phyloP scores from a whole-genome alignment of 2,888 invertebrate species.

The Drosophila recens region DNA sequence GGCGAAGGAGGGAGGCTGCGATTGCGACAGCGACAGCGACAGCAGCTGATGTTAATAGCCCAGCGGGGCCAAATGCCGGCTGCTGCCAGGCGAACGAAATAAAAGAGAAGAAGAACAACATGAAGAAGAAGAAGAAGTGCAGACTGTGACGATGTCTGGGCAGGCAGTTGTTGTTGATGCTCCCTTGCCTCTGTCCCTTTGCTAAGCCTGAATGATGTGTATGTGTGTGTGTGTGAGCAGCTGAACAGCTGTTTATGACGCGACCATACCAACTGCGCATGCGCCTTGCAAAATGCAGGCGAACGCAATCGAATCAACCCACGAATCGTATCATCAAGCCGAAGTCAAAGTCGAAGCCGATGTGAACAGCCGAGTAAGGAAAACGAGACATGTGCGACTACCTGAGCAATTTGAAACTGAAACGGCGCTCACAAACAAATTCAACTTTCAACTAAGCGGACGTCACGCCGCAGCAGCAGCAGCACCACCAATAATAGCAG shows the following conservation, averaged over 20 bases:
- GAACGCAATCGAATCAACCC: constrained; percentile 42
- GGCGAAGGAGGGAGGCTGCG: constrained; percentile 39
- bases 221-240: constrained; percentile 31
- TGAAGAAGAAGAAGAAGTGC: constrained; percentile 39
- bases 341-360: constrained; percentile 29
- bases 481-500: constrained; percentile 14
- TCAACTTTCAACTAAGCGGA: constrained; percentile 72
- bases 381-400: constrained; percentile 48
- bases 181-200: constrained; percentile 26
- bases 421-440: constrained; percentile 70
- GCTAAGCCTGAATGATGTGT: constrained; percentile 41
- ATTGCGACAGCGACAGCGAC: constrained; percentile 62
- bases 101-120: constrained; percentile 34
- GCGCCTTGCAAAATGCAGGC: constrained; percentile 65
- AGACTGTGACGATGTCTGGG: constrained; percentile 64
- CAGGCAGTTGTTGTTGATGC: constrained; percentile 52
- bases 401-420: constrained; percentile 58
- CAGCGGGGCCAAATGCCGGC: constrained; percentile 78
- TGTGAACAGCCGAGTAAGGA: constrained; percentile 18
- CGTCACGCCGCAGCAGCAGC: constrained; percentile 50
- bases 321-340: constrained; percentile 27
- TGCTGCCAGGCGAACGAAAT: constrained; percentile 61
- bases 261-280: constrained; percentile 61
- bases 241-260: constrained; percentile 75
- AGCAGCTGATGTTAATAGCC: constrained; percentile 81